phyloP scores from a whole-genome alignment of 1,140 invertebrate species.

The Ephestia elutella region DNA sequence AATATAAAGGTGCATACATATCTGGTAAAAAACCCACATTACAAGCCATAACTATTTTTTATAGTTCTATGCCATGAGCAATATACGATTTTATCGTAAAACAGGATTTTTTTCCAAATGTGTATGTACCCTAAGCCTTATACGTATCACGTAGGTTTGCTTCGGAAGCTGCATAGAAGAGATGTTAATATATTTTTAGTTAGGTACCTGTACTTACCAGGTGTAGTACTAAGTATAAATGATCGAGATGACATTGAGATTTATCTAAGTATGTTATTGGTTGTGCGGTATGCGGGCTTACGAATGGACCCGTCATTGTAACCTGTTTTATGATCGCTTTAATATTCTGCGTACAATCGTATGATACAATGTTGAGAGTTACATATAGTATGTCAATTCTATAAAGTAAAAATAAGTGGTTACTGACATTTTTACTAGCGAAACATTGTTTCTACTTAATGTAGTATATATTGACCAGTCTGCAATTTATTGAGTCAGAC shows the following conservation, averaged over 20 bases:
- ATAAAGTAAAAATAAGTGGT: too few relatives aligned
- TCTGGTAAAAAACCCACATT: background rate
- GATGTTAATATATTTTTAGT: background rate
- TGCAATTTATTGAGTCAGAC: too few relatives aligned
- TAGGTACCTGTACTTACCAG: background rate
- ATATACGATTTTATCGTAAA: too few relatives aligned
- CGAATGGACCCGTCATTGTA: background rate
- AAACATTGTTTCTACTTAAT: too few relatives aligned
- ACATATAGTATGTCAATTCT: too few relatives aligned
- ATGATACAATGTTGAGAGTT: too few relatives aligned
- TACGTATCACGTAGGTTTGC: background rate
- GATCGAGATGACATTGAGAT: conserved; percentile 2
- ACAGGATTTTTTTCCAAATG: background rate
- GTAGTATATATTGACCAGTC: too few relatives aligned
- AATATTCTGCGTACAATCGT: background rate
- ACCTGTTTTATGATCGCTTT: background rate
- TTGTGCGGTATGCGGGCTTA: conserved; percentile 7
- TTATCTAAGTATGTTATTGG: conserved; percentile 4
- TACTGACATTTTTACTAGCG: too few relatives aligned
- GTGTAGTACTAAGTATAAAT: background rate
- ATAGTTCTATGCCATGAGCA: too few relatives aligned
- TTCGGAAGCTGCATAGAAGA: background rate
- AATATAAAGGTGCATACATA: background rate
- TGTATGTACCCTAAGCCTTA: background rate
- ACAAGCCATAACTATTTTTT: too few relatives aligned